Evolutionary conservation across 2,113 vertebrate species (phyloP).

Genomic region (Thymallus thymallus): DNA sequence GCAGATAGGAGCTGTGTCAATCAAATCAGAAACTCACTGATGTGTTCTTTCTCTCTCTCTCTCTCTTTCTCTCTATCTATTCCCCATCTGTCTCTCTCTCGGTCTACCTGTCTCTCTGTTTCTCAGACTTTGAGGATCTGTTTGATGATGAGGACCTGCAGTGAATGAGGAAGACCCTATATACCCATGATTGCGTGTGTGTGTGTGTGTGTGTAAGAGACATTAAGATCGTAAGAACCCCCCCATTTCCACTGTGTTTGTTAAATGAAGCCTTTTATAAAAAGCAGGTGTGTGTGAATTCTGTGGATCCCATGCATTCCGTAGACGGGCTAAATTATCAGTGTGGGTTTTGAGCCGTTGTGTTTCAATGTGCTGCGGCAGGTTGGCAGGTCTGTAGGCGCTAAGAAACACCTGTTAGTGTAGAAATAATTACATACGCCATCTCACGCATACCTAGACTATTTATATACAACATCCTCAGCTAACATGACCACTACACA

Average conservation of each 20-base stretch:
- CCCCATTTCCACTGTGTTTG: conserved; percentile 6
- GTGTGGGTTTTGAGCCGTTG: conserved; percentile 60
- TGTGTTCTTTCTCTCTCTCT: too few relatives aligned
- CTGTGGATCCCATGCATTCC: conserved; percentile 65
- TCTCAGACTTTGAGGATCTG: conserved; percentile 86
- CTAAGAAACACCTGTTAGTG: conserved; percentile 70
- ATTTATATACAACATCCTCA: too few relatives aligned
- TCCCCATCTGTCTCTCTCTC: not conserved
- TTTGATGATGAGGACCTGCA: conserved; percentile 90
- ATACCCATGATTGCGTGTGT: not conserved
- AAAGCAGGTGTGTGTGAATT: conserved; percentile 61
- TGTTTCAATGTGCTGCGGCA: conserved; percentile 66
- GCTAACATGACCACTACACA: too few relatives aligned
- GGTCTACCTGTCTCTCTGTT: not conserved
- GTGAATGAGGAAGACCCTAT: conserved; percentile 57
- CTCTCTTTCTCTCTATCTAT: too few relatives aligned
- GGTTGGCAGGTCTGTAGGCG: conserved; percentile 57
- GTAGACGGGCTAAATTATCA: conserved; percentile 61
- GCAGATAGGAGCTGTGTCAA: too few relatives aligned
- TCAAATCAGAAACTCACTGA: not conserved
- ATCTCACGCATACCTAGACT: conserved; percentile 10
- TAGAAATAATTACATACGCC: conserved; percentile 70
- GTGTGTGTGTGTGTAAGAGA: too few relatives aligned
- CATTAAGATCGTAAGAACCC: too few relatives aligned
- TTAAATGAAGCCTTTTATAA: conserved; percentile 68